Conservation (phyloP, 2,797 vertebrate species). For the Hipposideros larvatus region DNA sequence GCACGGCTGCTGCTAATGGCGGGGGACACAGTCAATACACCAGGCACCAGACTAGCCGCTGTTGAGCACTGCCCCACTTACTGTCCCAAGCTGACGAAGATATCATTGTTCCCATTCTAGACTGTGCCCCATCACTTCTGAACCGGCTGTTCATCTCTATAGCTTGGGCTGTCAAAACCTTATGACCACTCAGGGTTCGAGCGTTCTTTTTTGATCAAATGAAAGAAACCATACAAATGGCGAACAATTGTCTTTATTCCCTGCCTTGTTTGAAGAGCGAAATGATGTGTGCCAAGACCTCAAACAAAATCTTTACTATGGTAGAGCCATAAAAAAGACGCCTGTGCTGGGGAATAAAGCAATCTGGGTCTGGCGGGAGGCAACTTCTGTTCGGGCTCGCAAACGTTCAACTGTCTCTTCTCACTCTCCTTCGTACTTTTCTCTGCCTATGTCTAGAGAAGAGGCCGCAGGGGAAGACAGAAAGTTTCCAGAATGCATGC, state of each 20-base stretch:
- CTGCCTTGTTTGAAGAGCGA: not conserved
- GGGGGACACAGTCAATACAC: fast-evolving
- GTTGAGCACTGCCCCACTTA: fast-evolving
- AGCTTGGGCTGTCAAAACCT: not conserved
- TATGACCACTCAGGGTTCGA: not conserved
- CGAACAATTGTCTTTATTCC: not conserved
- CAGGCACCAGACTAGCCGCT: not conserved
- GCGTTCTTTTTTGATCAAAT: not conserved
- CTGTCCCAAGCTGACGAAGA: not conserved
- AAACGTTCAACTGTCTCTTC: not conserved
- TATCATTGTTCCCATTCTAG: fast-evolving
- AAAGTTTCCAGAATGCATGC: not conserved
- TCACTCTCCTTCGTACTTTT: not conserved
- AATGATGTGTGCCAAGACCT: not conserved
- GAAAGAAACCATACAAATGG: not conserved
- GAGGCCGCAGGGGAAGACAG: not conserved
- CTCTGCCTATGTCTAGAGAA: not conserved
- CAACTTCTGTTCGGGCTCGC: not conserved
- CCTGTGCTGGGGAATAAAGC: not conserved
- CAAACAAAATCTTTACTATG: not conserved
- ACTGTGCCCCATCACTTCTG: not conserved
- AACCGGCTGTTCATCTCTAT: not conserved
- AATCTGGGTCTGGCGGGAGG: fast-evolving
- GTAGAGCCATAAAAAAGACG: not conserved
- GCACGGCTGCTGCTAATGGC: not conserved